Conservation (phyloP, 1,140 invertebrate genomes). For the Cydia pomonella region DNA sequence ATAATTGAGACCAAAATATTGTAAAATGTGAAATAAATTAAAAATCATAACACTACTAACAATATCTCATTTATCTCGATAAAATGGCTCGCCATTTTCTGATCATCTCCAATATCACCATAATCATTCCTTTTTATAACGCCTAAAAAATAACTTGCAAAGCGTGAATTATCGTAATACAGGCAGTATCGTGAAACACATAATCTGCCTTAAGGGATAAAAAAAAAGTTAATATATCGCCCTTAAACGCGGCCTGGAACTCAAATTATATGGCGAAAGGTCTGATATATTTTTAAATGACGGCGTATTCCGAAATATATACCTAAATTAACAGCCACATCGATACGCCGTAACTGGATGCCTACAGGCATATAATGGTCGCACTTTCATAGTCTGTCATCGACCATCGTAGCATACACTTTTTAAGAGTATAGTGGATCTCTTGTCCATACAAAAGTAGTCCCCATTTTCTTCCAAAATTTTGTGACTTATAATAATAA, state of each 20-base stretch:
- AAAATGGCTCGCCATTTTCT: too few species aligned
- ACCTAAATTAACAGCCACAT: too few species aligned
- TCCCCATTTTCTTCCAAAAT: too few species aligned
- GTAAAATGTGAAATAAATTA: too few species aligned
- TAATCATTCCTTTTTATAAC: neutral
- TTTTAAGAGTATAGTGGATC: too few species aligned
- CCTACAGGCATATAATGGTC: too few species aligned
- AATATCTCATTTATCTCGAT: neutral
- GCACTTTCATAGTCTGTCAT: too few species aligned
- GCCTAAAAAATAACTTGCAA: neutral
- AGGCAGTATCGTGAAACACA: conserved; percentile 14
- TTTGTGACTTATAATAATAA: too few species aligned
- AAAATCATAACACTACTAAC: neutral
- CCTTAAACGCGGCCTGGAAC: conserved; percentile 7
- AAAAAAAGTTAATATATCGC: conserved; percentile 16
- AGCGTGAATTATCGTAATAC: conserved; percentile 15
- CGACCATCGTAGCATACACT: too few species aligned
- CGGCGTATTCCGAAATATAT: neutral
- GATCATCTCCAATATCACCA: neutral
- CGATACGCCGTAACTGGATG: too few species aligned
- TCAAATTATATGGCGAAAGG: conserved; percentile 10
- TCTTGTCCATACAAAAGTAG: too few species aligned
- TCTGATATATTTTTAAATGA: neutral
- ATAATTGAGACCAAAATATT: too few species aligned
- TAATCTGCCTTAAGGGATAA: conserved; percentile 17